These are phyloP conservation scores for Coenobita brevimanus DNA, from an alignment of 1,140 invertebrate genomes.

Conservation along the genomic window DNA sequence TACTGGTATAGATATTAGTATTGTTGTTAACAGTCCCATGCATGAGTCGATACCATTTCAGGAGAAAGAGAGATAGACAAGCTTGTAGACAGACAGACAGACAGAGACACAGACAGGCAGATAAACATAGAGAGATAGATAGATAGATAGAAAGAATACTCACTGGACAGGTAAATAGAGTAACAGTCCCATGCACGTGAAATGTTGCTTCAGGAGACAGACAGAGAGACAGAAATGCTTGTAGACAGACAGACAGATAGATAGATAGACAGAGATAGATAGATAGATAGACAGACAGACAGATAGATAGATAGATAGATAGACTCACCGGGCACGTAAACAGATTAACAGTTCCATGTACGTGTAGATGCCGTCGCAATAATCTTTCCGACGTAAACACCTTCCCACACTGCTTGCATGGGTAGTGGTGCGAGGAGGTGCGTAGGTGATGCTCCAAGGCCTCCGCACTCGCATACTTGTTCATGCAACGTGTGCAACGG, in stretches of 20 bases:
- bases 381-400: slow-evolving; percentile 83
- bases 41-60: background rate
- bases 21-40: background rate
- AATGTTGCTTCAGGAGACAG: background rate
- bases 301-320: slow-evolving; percentile 74
- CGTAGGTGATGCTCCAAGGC: slow-evolving; percentile 81
- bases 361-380: slow-evolving; percentile 79
- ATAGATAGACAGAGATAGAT: too few relatives aligned
- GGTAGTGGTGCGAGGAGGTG: slow-evolving; percentile 80
- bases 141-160: too few relatives aligned
- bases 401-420: slow-evolving; percentile 81
- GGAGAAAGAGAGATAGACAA: too few relatives aligned
- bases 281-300: slow-evolving; percentile 76
- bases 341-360: slow-evolving; percentile 79
- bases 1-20: too few relatives aligned
- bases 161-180: slow-evolving; percentile 75
- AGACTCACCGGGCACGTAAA: slow-evolving; percentile 76
- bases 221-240: too few relatives aligned
- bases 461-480: slow-evolving; percentile 80
- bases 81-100: too few relatives aligned
- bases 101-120: too few relatives aligned
- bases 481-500: slow-evolving; percentile 79
- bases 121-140: too few relatives aligned
- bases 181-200: background rate
- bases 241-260: too few relatives aligned